These are phyloP conservation scores for Chrysolina americana DNA, from an alignment of 2,888 invertebrate genomes.

Conservation along the genomic window DNA sequence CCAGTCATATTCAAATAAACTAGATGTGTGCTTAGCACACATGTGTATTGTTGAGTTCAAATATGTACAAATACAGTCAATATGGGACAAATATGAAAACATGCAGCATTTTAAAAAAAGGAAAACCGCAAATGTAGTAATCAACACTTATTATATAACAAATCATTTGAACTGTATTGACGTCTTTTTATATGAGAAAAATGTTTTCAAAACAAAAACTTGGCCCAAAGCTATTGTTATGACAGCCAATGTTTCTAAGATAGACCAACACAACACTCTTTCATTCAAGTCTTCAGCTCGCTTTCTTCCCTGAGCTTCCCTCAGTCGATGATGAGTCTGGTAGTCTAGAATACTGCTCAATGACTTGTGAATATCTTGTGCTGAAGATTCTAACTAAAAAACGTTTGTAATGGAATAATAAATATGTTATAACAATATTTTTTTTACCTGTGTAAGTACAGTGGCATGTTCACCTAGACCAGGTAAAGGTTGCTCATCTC, in stretches of 20 bases:
- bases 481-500: conserved; percentile 88
- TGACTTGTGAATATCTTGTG: conserved; percentile 91
- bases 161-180: conserved; percentile 59
- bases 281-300: conserved; percentile 97
- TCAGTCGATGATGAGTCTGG: conserved; percentile 96
- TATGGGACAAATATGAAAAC: neutral
- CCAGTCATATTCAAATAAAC: neutral
- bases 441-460: conserved; percentile 88
- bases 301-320: conserved; percentile 95
- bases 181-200: conserved; percentile 85
- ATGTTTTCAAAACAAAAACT: conserved; percentile 91
- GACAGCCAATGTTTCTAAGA: conserved; percentile 89
- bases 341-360: conserved; percentile 91
- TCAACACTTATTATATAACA: neutral
- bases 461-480: conserved; percentile 87
- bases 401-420: neutral
- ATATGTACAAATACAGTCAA: neutral
- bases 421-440: too few relatives aligned
- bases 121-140: neutral
- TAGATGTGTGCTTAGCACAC: conserved; percentile 2
- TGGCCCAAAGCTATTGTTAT: conserved; percentile 90
- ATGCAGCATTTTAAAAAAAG: neutral
- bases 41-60: neutral
- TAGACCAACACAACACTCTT: conserved; percentile 93
- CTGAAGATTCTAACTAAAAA: conserved; percentile 91